These are phyloP conservation scores for Tenthredo scrophulariae DNA, from an alignment of 2,888 invertebrate genomes.

Conservation along the genomic window DNA sequence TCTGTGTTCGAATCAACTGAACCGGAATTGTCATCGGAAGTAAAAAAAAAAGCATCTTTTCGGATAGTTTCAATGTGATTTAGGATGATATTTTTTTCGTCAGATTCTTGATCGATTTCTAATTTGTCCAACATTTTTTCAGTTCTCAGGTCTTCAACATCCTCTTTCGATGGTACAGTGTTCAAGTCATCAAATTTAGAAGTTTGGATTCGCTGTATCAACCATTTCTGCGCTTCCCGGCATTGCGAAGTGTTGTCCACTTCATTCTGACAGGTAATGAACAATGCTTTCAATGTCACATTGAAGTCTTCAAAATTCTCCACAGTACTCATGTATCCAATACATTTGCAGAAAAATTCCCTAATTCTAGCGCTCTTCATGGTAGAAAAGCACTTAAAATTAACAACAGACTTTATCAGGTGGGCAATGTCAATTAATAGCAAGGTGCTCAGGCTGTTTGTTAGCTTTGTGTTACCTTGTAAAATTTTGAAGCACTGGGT, in stretches of 20 bases:
- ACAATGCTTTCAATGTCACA: constrained; percentile 11
- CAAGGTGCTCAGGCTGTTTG: background rate
- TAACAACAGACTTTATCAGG: background rate
- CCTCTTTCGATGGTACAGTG: background rate
- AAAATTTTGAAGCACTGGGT: constrained; percentile 7
- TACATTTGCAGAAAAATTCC: constrained; percentile 13
- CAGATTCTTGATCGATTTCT: background rate
- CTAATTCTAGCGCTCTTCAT: background rate
- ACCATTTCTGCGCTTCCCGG: background rate
- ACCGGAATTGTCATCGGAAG: background rate
- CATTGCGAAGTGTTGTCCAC: background rate
- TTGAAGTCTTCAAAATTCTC: background rate
- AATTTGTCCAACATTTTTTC: background rate
- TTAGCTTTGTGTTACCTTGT: background rate
- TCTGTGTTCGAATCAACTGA: constrained; percentile 27
- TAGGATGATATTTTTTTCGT: constrained; percentile 7
- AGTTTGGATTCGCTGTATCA: background rate
- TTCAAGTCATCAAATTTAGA: background rate
- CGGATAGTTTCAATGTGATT: constrained; percentile 23
- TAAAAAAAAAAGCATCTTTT: constrained; percentile 21
- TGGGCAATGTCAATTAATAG: constrained; percentile 23
- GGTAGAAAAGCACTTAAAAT: constrained; percentile 3
- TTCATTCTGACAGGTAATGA: constrained; percentile 20
- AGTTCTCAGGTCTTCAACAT: background rate
- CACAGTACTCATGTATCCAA: constrained; percentile 19